These are phyloP conservation scores for Cyprinella venusta DNA, from an alignment of 2,797 vertebrate species.

Conservation along the genomic window DNA sequence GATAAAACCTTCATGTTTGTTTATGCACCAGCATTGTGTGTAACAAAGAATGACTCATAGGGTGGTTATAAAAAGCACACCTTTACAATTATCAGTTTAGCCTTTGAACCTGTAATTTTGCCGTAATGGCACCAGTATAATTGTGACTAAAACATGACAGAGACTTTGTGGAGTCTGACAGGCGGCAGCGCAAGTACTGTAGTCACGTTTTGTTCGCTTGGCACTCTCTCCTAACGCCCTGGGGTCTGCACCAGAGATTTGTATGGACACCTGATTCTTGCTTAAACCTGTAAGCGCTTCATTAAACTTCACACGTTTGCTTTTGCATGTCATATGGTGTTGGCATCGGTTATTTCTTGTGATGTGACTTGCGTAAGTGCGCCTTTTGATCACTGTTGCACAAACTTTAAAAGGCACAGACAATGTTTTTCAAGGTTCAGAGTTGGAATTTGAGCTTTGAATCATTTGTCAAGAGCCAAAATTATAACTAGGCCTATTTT, in stretches of 20 bases:
- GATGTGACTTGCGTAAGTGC: neutral
- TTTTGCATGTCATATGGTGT: neutral
- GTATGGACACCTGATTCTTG: slow-evolving; percentile 35
- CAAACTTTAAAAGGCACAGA: slow-evolving; percentile 3
- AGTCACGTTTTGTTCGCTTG: slow-evolving; percentile 39
- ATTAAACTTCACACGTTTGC: neutral
- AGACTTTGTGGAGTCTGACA: slow-evolving; percentile 58
- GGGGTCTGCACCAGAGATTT: slow-evolving; percentile 36
- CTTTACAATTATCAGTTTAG: slow-evolving; percentile 52
- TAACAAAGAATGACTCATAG: slow-evolving; percentile 45
- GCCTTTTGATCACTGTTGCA: neutral
- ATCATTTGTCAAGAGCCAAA: slow-evolving; percentile 25
- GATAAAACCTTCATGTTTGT: slow-evolving; percentile 46
- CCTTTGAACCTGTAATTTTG: slow-evolving; percentile 55
- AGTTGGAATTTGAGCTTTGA: slow-evolving; percentile 19
- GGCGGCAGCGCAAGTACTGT: slow-evolving; percentile 17
- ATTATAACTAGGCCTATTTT: neutral
- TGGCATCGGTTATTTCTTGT: neutral
- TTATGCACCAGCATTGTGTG: slow-evolving; percentile 43
- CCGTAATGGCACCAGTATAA: slow-evolving; percentile 47
- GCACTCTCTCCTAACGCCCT: slow-evolving; percentile 40
- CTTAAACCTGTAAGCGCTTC: slow-evolving; percentile 23
- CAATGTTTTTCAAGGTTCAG: slow-evolving; percentile 2
- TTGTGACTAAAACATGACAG: slow-evolving; percentile 43
- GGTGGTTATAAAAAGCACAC: slow-evolving; percentile 58